phyloP scores from a whole-genome alignment of 2,888 invertebrate species.

The Clanis bilineata region DNA sequence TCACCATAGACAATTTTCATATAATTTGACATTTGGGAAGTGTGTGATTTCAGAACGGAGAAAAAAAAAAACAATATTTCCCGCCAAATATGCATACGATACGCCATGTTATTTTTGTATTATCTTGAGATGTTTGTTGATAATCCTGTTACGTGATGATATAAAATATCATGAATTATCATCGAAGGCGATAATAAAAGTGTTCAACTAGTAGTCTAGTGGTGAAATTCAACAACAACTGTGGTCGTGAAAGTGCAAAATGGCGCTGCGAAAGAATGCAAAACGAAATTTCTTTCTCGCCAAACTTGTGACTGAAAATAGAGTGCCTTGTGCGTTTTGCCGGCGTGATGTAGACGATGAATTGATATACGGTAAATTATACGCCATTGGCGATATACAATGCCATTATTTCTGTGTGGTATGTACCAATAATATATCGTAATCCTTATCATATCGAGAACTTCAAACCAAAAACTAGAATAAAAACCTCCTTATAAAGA shows the following conservation, averaged over 20 bases:
- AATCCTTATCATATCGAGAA: no score
- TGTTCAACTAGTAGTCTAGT: not conserved
- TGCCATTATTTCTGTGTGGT: slow-evolving; percentile 91
- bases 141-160: not conserved
- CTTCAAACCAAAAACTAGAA: no score
- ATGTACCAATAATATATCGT: no score
- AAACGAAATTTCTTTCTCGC: slow-evolving; percentile 40
- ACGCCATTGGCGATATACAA: slow-evolving; percentile 77
- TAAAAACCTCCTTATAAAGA: no score
- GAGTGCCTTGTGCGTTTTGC: slow-evolving; percentile 79
- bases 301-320: slow-evolving; percentile 52
- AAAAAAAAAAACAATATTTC: slow-evolving; percentile 40
- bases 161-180: no score
- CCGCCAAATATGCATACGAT: slow-evolving; percentile 37
- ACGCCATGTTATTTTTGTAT: slow-evolving; percentile 9
- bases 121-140: not conserved
- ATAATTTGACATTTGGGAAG: not conserved
- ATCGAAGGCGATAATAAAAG: not conserved
- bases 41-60: slow-evolving; percentile 20
- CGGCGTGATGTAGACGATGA: slow-evolving; percentile 75
- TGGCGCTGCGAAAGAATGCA: slow-evolving; percentile 34
- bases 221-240: not conserved
- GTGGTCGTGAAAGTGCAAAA: slow-evolving; percentile 21
- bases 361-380: slow-evolving; percentile 79
- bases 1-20: slow-evolving; percentile 46